phyloP scores from a whole-genome alignment of 2,888 invertebrate genomes.

The Nomada fabriciana region DNA sequence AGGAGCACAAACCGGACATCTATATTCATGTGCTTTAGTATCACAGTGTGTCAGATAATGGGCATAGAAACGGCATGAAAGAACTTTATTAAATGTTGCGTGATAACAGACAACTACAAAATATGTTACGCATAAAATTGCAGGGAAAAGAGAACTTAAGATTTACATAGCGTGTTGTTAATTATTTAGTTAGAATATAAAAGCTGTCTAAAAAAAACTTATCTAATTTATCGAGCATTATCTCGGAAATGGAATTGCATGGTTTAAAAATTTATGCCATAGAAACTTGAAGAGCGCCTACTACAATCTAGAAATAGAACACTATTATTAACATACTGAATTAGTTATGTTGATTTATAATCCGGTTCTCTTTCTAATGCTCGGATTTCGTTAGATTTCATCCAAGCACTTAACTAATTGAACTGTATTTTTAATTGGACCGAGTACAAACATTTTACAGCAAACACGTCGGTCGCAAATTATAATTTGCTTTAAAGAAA shows the following conservation, averaged over 20 bases:
- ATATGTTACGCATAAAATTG: too few relatives aligned
- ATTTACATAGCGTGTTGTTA: too few relatives aligned
- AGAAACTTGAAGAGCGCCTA: not conserved
- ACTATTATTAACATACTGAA: conserved; percentile 10
- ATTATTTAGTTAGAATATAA: too few relatives aligned
- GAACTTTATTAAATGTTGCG: too few relatives aligned
- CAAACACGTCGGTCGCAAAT: not conserved
- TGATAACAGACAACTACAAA: too few relatives aligned
- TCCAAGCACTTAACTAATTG: not conserved
- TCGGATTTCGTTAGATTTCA: not conserved
- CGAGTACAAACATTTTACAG: not conserved
- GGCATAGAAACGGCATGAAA: too few relatives aligned
- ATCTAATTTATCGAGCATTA: not conserved
- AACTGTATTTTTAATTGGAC: not conserved
- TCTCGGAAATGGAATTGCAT: not conserved
- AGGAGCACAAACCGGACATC: conserved; percentile 39
- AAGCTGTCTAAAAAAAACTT: not conserved
- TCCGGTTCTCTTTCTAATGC: not conserved
- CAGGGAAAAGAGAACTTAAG: too few relatives aligned
- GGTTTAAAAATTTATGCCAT: not conserved
- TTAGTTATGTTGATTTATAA: conserved; percentile 18
- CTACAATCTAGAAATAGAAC: conserved; percentile 20
- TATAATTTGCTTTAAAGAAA: not conserved
- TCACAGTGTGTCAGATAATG: conserved; percentile 1
- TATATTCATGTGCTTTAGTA: conserved; percentile 25